Base-by-base conservation (phyloP, 2,888 invertebrate species). In the Archaeoteleia sp. region DNA sequence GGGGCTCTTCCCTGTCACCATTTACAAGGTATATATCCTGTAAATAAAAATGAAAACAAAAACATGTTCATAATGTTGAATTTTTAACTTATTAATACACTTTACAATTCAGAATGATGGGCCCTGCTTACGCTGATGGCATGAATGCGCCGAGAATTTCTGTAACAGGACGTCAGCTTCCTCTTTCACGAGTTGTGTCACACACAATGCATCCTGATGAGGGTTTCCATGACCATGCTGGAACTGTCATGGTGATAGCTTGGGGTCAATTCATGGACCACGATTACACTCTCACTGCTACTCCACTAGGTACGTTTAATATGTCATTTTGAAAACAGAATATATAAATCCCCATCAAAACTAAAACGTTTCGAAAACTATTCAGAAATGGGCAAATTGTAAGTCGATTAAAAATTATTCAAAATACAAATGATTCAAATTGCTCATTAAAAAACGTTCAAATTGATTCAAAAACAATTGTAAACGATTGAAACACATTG, bases 231-330 rank as follows among this genome's bases (percentile, higher is more conserved):
- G 96, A 96, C 86, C 95, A 95, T 86, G 95, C 95, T 17, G 95
- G 95, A 46, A 96, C 96, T 20, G 95, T 95, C 76, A 94, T 96
- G 93, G 92, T 96, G 58, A 93, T 94, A 75, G 95, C 95, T 55
- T 96, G 96, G 96, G 96, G 96, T 76, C 96, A 96, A 86, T 95
- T 96, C 86, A 95, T 96, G 91, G 96, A 96, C 86, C 96, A 96
- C 87, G 96, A 96, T 85, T 94, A 94, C 78, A 95, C 95, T 2
- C 89, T 95, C 29, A 95, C 95, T 54, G 95, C 90, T 73, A 95
- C 95, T 15, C 95, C 95, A 34, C 87, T 95, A 70, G 95, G 95
- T 95, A 87, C 14, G 37, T 46, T 35, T 37, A 1, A 49, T 34
- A 10, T 30, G 6, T 8, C 10, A 39, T 29, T 29, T 14, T 9